These are phyloP conservation scores for Nymphalis urticae DNA, from an alignment of 2,888 invertebrate species.

Conservation along the genomic window DNA sequence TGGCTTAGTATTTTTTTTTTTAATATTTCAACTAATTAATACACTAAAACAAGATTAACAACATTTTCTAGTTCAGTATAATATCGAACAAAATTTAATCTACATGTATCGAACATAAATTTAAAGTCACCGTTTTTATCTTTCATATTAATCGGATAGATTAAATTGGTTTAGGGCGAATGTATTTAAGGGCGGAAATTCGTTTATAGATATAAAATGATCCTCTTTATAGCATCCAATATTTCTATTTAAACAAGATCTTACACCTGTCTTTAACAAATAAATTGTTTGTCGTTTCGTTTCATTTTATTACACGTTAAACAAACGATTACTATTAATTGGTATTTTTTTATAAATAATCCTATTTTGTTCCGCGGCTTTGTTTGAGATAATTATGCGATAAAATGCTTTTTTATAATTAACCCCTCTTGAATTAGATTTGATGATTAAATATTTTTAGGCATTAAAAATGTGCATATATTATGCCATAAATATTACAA, in stretches of 20 bases:
- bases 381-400: slow-evolving; percentile 5
- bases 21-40: background rate
- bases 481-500: no score
- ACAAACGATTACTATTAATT: slow-evolving; percentile 32
- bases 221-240: slow-evolving; percentile 41
- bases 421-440: no score
- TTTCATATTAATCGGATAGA: slow-evolving; percentile 55
- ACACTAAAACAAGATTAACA: background rate
- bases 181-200: slow-evolving; percentile 28
- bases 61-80: background rate
- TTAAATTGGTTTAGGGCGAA: slow-evolving; percentile 39
- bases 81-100: slow-evolving; percentile 5
- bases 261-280: slow-evolving; percentile 40
- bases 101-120: slow-evolving; percentile 18
- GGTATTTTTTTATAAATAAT: slow-evolving; percentile 20
- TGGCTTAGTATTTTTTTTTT: background rate
- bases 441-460: no score
- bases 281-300: slow-evolving; percentile 34
- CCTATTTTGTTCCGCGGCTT: slow-evolving; percentile 13
- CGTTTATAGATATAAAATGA: slow-evolving; percentile 35
- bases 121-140: slow-evolving; percentile 45
- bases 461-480: no score
- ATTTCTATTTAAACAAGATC: slow-evolving; percentile 35
- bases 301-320: slow-evolving; percentile 30
- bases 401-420: background rate